Evolutionary conservation across 35 echinoderm and acorn worm species (phyloP).

Genomic region (Lytechinus pictus): DNA sequence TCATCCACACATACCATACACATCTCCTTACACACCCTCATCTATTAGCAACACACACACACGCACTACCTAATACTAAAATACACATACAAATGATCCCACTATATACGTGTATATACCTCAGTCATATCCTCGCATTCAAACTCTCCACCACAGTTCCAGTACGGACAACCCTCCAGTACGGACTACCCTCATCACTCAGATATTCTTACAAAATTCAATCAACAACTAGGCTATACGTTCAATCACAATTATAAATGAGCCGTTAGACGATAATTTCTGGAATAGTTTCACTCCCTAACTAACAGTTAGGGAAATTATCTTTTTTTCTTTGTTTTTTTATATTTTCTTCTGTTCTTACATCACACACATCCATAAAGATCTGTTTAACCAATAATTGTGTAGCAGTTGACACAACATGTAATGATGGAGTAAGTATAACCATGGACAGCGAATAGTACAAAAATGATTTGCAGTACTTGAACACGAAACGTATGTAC

Average conservation of each 20-base stretch:
- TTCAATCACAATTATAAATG: background rate
- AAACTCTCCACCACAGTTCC: no score
- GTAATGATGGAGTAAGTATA: background rate
- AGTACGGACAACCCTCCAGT: no score
- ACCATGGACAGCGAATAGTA: slow-evolving; percentile 9
- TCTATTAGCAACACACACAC: no score
- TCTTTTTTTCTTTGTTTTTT: slow-evolving; percentile 26
- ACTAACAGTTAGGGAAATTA: background rate
- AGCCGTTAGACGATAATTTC: background rate
- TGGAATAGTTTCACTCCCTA: slow-evolving; percentile 22
- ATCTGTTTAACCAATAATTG: slow-evolving; percentile 38
- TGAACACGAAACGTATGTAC: background rate
- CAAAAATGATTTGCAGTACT: slow-evolving; percentile 22
- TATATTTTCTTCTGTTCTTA: slow-evolving; percentile 41
- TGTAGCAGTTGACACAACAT: slow-evolving; percentile 19
- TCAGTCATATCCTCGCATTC: no score
- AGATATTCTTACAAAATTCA: no score
- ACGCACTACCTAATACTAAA: no score
- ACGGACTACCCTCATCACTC: no score
- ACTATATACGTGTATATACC: no score
- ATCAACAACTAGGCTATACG: background rate
- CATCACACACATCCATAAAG: slow-evolving; percentile 49
- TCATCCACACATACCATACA: no score
- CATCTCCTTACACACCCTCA: no score
- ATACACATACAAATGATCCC: no score